These are phyloP conservation scores for Rhinichthys osculus DNA, from an alignment of 2,797 vertebrate species.

Conservation along the genomic window DNA sequence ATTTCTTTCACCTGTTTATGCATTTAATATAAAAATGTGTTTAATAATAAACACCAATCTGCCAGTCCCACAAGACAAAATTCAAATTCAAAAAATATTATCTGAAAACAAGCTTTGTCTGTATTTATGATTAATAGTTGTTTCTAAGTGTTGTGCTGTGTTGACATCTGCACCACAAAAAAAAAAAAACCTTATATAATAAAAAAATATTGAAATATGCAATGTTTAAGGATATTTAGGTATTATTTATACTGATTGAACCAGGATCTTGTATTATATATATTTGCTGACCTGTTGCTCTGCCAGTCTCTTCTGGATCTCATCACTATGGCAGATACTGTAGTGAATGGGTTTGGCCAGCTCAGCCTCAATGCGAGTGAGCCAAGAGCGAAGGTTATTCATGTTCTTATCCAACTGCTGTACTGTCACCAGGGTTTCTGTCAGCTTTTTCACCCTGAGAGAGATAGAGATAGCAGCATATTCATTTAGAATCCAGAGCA, in stretches of 20 bases:
- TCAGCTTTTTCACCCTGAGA: constrained; percentile 92
- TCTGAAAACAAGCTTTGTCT: neutral
- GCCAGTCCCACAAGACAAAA: neutral
- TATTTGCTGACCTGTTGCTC: constrained; percentile 88
- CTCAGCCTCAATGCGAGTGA: constrained; percentile 88
- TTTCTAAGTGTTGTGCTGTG: neutral
- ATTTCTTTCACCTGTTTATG: neutral
- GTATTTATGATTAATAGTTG: neutral
- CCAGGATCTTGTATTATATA: neutral
- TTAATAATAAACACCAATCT: neutral
- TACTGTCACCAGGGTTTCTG: constrained; percentile 88
- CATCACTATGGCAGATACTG: constrained; percentile 88
- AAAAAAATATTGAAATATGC: neutral
- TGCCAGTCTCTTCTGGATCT: constrained; percentile 93
- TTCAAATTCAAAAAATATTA: neutral
- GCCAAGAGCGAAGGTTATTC: constrained; percentile 93
- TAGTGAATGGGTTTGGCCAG: constrained; percentile 90
- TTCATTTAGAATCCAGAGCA: neutral
- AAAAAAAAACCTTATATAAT: too few relatives aligned
- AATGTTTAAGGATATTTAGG: neutral
- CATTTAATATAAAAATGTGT: neutral
- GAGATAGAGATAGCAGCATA: neutral
- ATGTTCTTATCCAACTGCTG: constrained; percentile 95
- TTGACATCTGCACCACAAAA: neutral
- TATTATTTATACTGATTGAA: neutral